phyloP scores from a whole-genome alignment of 2,113 vertebrate species.

The Erythrocebus patas region DNA sequence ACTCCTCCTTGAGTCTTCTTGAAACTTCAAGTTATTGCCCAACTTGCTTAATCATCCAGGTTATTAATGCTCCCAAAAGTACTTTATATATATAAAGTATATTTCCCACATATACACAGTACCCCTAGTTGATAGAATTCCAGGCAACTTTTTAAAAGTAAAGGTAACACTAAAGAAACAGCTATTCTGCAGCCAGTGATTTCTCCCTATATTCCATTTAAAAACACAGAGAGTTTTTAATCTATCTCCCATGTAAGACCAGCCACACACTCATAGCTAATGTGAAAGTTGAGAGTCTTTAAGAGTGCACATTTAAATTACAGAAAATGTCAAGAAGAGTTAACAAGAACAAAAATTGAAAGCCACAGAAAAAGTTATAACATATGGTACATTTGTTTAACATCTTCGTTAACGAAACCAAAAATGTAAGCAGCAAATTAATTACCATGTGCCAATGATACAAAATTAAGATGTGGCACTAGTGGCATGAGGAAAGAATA shows the following conservation, averaged over 20 bases:
- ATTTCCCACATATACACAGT: neutral
- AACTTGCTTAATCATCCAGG: neutral
- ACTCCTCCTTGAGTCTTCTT: neutral
- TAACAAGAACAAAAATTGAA: neutral
- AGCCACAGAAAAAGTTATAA: constrained; percentile 19
- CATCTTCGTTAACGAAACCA: constrained; percentile 27
- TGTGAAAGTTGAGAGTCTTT: neutral
- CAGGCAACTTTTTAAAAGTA: neutral
- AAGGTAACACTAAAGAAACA: neutral
- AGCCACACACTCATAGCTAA: neutral
- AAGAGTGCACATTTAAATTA: neutral
- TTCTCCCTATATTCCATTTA: neutral
- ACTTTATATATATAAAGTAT: neutral
- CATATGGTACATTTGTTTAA: neutral
- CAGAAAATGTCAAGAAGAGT: neutral
- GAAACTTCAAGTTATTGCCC: neutral
- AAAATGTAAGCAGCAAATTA: constrained; percentile 44
- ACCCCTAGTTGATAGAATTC: neutral
- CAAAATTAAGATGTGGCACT: constrained; percentile 13
- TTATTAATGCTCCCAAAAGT: neutral
- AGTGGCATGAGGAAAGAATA: neutral
- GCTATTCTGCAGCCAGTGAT: neutral
- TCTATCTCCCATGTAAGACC: neutral
- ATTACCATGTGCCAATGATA: neutral
- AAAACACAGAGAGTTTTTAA: neutral